Evolutionary conservation across 2,888 invertebrate species (phyloP), one percentile per base, ranked within the genome.

Genomic region (Arge pagana): DNA sequence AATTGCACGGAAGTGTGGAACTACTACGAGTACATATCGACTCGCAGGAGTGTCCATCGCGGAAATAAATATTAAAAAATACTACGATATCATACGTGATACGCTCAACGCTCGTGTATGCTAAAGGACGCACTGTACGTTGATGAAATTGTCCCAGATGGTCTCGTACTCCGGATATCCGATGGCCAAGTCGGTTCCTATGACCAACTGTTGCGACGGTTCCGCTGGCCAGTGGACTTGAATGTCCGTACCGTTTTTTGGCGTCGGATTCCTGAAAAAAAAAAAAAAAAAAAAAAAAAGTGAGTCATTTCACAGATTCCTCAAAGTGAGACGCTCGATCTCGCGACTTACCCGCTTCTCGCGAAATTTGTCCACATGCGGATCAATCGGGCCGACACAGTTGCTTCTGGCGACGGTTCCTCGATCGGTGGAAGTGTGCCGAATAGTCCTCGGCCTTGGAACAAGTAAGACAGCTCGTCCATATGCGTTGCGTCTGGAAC

Each of bases 291-390:
- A 6, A n/a, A 8, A 39, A 19, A n/a, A 21, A 23, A 23, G 13
- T 21, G 24, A 6, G 19, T 19, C 30, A 10, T 15, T n/a, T 8
- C 18, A 7, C 11, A 15, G n/a, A n/a, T n/a, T n/a, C 18, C 3
- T 11, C 18, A 1, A 10, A 39, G 8, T 18, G 21, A 39, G 4
- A 33, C 23, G 23, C 11, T 21, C 15, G 23, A 8, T 7, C 5
- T 42, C 23, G 5, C 6, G 19, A 13, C 28, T 26, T 48, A 52
- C 52, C 52, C 52, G 21, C 48, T 52, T 31, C 18, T 52, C 2
- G 52, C 52, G 28, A 52, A 52, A 18, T 52, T 24, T 18, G 31
- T 37, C 52, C 52, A 52, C 52, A 52, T 48, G 5, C 52, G 45
- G 8, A 52, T 15, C 8, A 52, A 11, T 21, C 28, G 37, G 10